These are phyloP conservation scores for Aurelia sp. DNA, from an alignment of 30 jellyfish, hydroid and myxozoan genomes.

Conservation along the genomic window DNA sequence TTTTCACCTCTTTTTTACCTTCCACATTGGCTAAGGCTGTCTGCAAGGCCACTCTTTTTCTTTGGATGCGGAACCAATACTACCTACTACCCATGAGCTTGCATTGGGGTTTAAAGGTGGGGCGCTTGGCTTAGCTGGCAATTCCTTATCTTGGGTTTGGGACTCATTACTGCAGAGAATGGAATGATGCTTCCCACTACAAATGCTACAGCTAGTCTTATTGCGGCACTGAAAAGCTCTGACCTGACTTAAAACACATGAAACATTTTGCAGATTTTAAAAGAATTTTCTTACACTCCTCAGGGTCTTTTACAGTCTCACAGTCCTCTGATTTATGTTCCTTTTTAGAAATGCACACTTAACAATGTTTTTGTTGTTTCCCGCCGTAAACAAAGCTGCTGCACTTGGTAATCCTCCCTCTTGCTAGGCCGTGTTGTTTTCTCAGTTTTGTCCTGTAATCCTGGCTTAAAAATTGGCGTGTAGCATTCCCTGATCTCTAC, in stretches of 20 bases:
- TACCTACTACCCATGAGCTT: no score
- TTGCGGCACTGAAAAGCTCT: conserved; percentile 5
- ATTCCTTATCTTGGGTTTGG: no score
- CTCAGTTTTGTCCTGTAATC: not conserved
- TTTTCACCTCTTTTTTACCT: conserved; percentile 15
- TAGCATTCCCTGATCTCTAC: conserved; percentile 10
- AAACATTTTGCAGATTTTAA: conserved; percentile 28
- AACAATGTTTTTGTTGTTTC: not conserved
- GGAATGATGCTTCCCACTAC: no score
- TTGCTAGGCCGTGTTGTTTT: not conserved
- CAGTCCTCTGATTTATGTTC: conserved; percentile 28
- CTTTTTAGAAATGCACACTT: conserved; percentile 13
- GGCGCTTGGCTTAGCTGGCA: no score
- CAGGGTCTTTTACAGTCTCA: not conserved
- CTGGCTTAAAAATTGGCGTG: not conserved
- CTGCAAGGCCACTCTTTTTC: conserved; percentile 36
- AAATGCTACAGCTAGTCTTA: not conserved
- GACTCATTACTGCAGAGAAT: no score
- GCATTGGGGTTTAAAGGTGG: no score
- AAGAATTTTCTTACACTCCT: not conserved
- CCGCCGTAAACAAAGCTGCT: conserved; percentile 15
- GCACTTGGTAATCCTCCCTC: not conserved
- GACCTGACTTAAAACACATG: not conserved
- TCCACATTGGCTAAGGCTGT: conserved; percentile 57
- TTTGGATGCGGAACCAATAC: not conserved